phyloP scores from a whole-genome alignment of 2,113 vertebrate species.

The Rhombomys opimus region DNA sequence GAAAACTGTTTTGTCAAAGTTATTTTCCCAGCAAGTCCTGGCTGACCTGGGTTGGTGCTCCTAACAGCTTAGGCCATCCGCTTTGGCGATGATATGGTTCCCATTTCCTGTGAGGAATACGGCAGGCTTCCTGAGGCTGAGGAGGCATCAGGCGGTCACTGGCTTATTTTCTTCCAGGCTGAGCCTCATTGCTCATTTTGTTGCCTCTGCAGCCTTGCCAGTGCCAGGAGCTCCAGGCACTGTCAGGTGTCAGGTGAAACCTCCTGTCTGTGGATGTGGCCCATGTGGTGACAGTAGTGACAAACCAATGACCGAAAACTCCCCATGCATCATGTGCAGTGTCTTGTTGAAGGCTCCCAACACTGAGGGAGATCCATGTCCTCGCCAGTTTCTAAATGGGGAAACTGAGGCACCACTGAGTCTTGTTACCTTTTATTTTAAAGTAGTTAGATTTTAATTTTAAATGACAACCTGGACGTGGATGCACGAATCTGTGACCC shows the following conservation, averaged over 20 bases:
- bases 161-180: not conserved
- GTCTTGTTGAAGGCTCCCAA: not conserved
- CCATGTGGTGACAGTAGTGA: not conserved
- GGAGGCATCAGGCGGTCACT: not conserved
- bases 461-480: not conserved
- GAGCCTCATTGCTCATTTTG: not conserved
- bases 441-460: not conserved
- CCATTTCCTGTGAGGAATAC: constrained; percentile 46
- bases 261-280: not conserved
- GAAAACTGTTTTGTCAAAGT: constrained; percentile 13
- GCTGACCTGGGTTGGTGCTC: constrained; percentile 1
- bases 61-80: not conserved
- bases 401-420: not conserved
- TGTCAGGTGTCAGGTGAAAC: not conserved
- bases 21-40: constrained; percentile 41
- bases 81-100: not conserved
- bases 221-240: not conserved
- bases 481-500: not conserved
- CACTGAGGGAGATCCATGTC: rapidly evolving
- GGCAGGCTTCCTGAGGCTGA: constrained; percentile 17
- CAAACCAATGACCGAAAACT: not conserved
- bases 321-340: rapidly evolving
- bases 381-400: not conserved
- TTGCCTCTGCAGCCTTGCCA: not conserved
- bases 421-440: not conserved